Base-by-base conservation (phyloP, 1,140 invertebrate genomes). In the Cyphomyrmex costatus region DNA sequence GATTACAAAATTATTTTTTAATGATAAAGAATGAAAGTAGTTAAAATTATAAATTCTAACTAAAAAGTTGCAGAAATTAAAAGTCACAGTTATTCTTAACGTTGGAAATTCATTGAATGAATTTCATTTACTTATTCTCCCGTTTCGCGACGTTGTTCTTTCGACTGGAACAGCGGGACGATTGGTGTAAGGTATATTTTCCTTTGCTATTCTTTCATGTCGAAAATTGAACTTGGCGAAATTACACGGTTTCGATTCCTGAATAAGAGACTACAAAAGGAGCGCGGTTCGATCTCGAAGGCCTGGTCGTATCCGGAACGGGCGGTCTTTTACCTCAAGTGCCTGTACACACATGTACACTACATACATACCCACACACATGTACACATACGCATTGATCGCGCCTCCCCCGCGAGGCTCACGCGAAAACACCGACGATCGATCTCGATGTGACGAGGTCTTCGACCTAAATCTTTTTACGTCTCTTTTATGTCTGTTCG, bases 381-480 rank as follows among this genome's bases (percentile, higher is more conserved):
- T 3, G n/a, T 27, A 53, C 42, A 53, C 33, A 12, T 66, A 30
- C 49, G 27, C 33, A 85, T 79, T 33, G 86, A 85, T 79, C 82
- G 74, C n/a, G 74, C n/a, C 66, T 73, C 3, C 14, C 36, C 30
- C 60, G 36, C 36, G 33, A 78, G 42, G 46, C 36, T 68, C 53
- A 60, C 89, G 87, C 73, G 66, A 86, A 87, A 83, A 83, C 83
- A 71, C 66, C 46, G 60, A 76, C 82, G 63, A 77, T 74, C 79
- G 79, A 83, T 83, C 61, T 80, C 53, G 79, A 85, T 82, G 77
- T 74, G 89, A 83, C 85, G 76, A 76, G 83, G 85, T 89, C 80
- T 74, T 89, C 66, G 88, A 73, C 82, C 66, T 58, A 60, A 42
- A 85, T 83, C 79, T 73, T 87, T 89, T 92, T 86, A 68, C 76